These are phyloP conservation scores for roundworm (Caenorhabditis elegans) DNA, from an alignment of 1,140 invertebrate genomes.

Conservation along the genomic window DNA sequence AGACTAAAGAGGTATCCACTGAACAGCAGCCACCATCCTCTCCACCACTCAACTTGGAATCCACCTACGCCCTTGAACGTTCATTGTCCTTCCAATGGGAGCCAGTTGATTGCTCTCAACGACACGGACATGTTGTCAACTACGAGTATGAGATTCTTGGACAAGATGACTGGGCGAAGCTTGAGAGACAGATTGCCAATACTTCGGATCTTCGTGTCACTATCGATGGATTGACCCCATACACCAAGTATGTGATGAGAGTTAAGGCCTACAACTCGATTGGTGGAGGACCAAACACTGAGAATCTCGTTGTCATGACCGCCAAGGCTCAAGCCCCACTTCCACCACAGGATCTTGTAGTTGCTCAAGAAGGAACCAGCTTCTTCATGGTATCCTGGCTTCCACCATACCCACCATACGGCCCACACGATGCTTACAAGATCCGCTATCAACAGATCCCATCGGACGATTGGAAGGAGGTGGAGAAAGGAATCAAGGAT, in stretches of 20 bases:
- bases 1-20: conserved; percentile 63
- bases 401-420: conserved; percentile 63
- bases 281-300: conserved; percentile 65
- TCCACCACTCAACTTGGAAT: conserved; percentile 62
- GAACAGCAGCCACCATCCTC: conserved; percentile 64
- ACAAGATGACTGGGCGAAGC: conserved; percentile 65
- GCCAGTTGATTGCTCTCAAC: conserved; percentile 65
- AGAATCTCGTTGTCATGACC: conserved; percentile 66
- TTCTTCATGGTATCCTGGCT: conserved; percentile 63
- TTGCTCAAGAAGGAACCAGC: conserved; percentile 65
- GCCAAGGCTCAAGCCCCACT: conserved; percentile 65
- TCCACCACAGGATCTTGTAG: conserved; percentile 66
- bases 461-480: conserved; percentile 56
- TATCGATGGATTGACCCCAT: conserved; percentile 66
- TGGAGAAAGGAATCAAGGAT: conserved; percentile 57
- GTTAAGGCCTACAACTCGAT: conserved; percentile 64
- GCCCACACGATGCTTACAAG: conserved; percentile 66
- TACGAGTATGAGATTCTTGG: conserved; percentile 66
- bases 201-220: conserved; percentile 61
- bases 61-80: conserved; percentile 63
- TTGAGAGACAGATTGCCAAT: conserved; percentile 66
- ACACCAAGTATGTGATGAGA: conserved; percentile 61
- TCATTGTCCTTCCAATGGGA: conserved; percentile 66
- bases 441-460: conserved; percentile 61
- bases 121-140: conserved; percentile 63